These are phyloP conservation scores for Oplegnathus fasciatus DNA, from an alignment of 2,113 vertebrate genomes.

Conservation along the genomic window DNA sequence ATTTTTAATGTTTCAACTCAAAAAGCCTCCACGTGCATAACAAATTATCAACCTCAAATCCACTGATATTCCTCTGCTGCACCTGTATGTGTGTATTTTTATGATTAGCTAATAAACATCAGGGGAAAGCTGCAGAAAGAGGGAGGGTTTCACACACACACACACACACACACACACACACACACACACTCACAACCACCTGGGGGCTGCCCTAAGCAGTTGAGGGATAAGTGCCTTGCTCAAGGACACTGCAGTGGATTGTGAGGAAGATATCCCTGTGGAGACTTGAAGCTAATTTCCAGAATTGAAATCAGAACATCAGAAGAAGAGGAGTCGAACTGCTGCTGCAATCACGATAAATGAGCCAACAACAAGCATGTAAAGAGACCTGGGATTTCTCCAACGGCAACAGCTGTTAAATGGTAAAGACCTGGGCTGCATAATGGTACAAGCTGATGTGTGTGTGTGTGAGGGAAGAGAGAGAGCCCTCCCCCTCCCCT, in stretches of 20 bases:
- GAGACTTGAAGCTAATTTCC: conserved; percentile 47
- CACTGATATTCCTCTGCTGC: conserved; percentile 20
- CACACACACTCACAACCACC: conserved; percentile 16
- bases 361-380: conserved; percentile 68
- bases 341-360: conserved; percentile 64
- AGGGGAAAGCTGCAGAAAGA: conserved; percentile 11
- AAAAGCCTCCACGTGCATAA: conserved; percentile 28
- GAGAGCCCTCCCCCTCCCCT: conserved; percentile 45
- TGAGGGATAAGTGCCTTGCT: conserved; percentile 69
- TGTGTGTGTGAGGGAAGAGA: conserved; percentile 28
- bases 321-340: conserved; percentile 40
- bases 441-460: conserved; percentile 57
- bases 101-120: conserved; percentile 47
- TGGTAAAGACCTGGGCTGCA: conserved; percentile 65
- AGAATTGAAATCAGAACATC: conserved; percentile 56
- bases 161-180: conserved; percentile 4
- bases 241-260: conserved; percentile 58
- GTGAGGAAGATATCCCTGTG: conserved; percentile 23
- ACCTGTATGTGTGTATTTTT: conserved; percentile 27
- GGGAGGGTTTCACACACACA: not conserved
- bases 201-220: conserved; percentile 5
- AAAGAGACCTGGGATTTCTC: conserved; percentile 76
- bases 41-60: conserved; percentile 24
- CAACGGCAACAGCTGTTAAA: conserved; percentile 74
- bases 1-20: not conserved